A percentile compares a stretch with the other conserved stretches of the same genome.
Evolutionary conservation across 1,140 invertebrate species (phyloP).

Genomic region (Cydia splendana): DNA sequence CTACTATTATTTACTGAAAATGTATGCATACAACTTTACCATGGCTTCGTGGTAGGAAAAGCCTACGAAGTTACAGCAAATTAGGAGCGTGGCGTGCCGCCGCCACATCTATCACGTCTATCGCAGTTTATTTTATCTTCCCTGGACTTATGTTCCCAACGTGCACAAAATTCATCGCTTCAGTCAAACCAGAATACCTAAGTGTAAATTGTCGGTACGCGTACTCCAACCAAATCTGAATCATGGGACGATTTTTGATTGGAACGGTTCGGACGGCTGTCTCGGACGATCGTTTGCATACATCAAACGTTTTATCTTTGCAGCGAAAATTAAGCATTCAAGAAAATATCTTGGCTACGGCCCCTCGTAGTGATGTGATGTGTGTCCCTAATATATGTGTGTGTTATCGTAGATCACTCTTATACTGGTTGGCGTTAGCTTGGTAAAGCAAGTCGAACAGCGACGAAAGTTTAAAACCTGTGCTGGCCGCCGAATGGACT

Average conservation of each 20-base stretch:
- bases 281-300: no score
- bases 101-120: constrained; percentile 21
- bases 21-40: neutral
- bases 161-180: neutral
- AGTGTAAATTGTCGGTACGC: neutral
- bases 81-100: constrained; percentile 21
- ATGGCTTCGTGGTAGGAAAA: neutral
- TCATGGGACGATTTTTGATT: no score
- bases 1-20: neutral
- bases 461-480: neutral
- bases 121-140: constrained; percentile 25
- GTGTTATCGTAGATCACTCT: neutral
- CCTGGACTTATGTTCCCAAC: neutral
- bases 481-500: neutral
- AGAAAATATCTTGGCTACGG: no score
- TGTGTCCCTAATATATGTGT: neutral
- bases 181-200: neutral
- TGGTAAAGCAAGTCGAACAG: neutral
- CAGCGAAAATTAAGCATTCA: no score
- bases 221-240: no score
- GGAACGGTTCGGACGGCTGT: no score
- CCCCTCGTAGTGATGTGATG: no score
- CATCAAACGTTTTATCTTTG: no score
- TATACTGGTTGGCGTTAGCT: neutral
- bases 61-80: constrained; percentile 19